Evolutionary conservation across 2,797 vertebrate species (phyloP), one percentile per base, ranked within the genome.

Genomic region (Urophycis tenuis): DNA sequence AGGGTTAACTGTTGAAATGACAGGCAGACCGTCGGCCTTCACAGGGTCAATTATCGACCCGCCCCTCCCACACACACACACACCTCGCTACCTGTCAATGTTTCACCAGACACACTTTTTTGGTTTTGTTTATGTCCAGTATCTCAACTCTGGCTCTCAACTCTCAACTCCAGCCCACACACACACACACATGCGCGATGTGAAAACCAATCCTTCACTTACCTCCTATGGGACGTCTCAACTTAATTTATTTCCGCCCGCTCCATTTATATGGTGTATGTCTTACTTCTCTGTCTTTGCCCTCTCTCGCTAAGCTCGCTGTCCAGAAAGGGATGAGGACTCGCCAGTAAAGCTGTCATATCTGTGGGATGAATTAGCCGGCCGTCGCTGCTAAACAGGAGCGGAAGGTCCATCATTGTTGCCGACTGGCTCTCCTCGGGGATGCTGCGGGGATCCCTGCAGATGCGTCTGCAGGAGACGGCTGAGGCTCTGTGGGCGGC

Each of bases 371-470:
- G 78, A 86, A 82, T 53, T 75, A 75, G 73, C 81, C 71, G 73
- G 71, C 19, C 73, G 74, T 71, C 78, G 36, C 72, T 76, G 36
- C 75, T 31, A 30, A 73, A 72, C 72, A 83, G 77, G 74, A 15
- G 39, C 77, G 77, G 73, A 84, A 39, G 5, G 76, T 84, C 83
- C 79, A 73, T 85, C 75, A 79, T 74, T 74, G 72, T 79, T 81
- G 79, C 85, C 80, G 77, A 74, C 29, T 77, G 69, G 77, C 25
- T 32, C 31, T 33, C 75, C 11, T 72, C 35, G 75, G 80, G 75
- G 81, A 80, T 81, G 71, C 75, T 86, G n/a, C n/a, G n/a, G 86
- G 19, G 49, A 86, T 85, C 86, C 87, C 88, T 83, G 80, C 75
- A 84, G 82, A 89, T 76, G 81, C 76, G 85, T 91, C 74, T 87